Conservation (phyloP, 2,113 vertebrate species). For the Plestiodon gilberti region DNA sequence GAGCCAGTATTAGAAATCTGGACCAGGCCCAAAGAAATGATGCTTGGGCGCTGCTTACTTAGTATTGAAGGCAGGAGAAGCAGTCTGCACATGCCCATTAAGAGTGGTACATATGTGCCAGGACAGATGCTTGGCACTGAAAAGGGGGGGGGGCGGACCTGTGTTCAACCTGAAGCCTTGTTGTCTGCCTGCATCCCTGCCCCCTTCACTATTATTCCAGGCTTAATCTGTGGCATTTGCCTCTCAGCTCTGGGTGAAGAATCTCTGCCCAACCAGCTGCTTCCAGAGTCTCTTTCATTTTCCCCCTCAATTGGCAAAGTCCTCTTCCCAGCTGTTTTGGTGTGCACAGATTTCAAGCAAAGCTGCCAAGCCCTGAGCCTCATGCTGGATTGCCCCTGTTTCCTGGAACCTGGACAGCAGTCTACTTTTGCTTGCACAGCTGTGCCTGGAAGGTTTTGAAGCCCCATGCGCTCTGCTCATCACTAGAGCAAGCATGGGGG, state of each 20-base stretch:
- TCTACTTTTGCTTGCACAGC: slow-evolving; percentile 7
- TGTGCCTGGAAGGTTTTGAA: not conserved
- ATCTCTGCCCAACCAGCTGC: not conserved
- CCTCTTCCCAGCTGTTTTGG: slow-evolving; percentile 13
- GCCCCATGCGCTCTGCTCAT: not conserved
- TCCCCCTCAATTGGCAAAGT: not conserved
- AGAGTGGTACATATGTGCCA: not conserved
- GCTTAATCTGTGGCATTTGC: not conserved
- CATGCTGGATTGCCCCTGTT: not conserved
- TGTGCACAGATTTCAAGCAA: slow-evolving; percentile 12
- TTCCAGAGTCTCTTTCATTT: not conserved
- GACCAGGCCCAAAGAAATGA: too few relatives aligned
- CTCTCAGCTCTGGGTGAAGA: not conserved
- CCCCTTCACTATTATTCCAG: not conserved
- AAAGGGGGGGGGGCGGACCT: not conserved
- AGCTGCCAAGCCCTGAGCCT: not conserved
- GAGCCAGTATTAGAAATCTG: too few relatives aligned
- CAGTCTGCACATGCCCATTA: not conserved
- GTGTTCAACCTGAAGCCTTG: not conserved
- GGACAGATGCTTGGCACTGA: not conserved
- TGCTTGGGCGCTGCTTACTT: not conserved
- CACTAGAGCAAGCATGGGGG: not conserved
- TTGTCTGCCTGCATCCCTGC: not conserved
- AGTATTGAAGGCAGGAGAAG: not conserved
- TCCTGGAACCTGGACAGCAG: slow-evolving; percentile 6